phyloP scores from a whole-genome alignment of 2,113 vertebrate species.

The Crotalus viridis region DNA sequence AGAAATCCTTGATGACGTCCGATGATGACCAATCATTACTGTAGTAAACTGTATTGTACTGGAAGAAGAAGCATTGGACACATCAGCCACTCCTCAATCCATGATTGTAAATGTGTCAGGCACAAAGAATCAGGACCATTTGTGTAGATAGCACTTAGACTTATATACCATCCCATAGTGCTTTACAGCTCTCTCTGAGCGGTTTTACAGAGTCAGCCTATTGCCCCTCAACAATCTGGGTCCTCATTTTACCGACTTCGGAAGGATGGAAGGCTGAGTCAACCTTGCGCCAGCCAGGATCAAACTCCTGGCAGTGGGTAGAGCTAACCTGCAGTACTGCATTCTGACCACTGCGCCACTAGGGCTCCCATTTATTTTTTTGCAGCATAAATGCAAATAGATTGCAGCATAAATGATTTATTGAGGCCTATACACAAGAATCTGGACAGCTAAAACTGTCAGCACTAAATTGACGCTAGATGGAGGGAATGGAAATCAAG shows the following conservation, averaged over 20 bases:
- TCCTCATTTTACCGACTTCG: neutral
- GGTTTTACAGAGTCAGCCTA: neutral
- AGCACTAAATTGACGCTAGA: neutral
- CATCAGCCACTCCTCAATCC: neutral
- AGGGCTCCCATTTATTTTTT: neutral
- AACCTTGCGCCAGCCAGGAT: too few species aligned
- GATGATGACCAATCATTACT: neutral
- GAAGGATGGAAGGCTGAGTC: neutral
- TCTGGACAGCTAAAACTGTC: neutral
- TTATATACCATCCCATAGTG: neutral
- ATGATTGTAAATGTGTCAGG: neutral
- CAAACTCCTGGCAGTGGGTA: too few species aligned
- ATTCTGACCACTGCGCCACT: neutral
- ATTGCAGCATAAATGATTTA: neutral
- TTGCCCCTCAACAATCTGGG: neutral
- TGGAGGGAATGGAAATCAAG: neutral
- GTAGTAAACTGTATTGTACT: neutral
- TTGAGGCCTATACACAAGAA: neutral
- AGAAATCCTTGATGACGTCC: constrained; percentile 41
- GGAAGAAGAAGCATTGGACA: neutral
- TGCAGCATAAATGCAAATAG: neutral
- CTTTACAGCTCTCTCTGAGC: neutral
- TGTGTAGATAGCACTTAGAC: neutral
- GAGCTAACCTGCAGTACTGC: neutral
- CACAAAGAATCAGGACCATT: neutral